Base-by-base conservation (phyloP, 2,888 invertebrate genomes). In the Flexamia atlantica region DNA sequence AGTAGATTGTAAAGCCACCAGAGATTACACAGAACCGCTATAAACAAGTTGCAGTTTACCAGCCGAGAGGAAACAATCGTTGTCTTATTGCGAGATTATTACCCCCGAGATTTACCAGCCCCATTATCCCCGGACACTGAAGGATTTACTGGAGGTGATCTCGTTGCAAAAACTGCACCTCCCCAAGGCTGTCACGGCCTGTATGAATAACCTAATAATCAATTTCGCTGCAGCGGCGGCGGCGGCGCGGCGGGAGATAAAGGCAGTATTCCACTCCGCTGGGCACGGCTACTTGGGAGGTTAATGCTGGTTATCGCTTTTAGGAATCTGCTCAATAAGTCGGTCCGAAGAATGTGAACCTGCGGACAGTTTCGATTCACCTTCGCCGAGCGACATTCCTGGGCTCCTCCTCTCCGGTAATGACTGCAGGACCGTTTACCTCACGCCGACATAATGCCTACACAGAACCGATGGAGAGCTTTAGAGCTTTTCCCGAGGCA, bases 121-220 rank as follows among this genome's bases (percentile, higher is more conserved):
- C 53, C 10, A 53, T 53, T 53, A 53, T 53, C 53, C 53, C 23
- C 4, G 23, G 53, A 53, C 53, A 53, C 23, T 53, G 53, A 53
- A 23, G 53, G 53, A 53, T 53, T 53, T 53, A 53, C 53, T 53
- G 10, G 46, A 2, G 46, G 3, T 17, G 46, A 46, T 9, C 36
- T 36, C 46, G 46, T 46, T 46, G 46, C 46, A 46, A 46, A 46
- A 46, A 46, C 46, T 46, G 46, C 46, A 53, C 9, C 50, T 4
- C 50, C 60, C 28, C 9, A 64, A 64, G 64, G 64, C 64, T 64
- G 64, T 64, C 64, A 64, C 64, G 64, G 64, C 64, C 17, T 9
- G 28, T 64, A 28, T 64, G 64, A 64, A 64, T 64, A 64, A 64
- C 64, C 64, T 64, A 64, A 64, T 64, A 64, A 64, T 64, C 64